These are phyloP conservation scores for Ooceraea biroi DNA, from an alignment of 1,140 invertebrate genomes.

Conservation along the genomic window DNA sequence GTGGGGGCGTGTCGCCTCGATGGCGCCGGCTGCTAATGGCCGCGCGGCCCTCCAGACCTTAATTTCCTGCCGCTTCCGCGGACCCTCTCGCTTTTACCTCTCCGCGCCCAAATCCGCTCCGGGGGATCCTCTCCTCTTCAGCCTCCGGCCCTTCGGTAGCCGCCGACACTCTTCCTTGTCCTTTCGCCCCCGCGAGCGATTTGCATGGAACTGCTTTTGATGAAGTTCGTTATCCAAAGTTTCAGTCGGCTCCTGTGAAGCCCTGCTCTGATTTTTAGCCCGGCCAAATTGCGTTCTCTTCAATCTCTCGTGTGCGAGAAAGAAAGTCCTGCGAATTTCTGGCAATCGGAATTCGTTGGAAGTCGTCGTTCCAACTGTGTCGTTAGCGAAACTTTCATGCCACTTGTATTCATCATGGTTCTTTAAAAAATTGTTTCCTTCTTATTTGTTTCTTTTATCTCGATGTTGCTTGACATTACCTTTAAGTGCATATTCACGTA, in stretches of 20 bases:
- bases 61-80: conserved; percentile 87
- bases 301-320: conserved; percentile 28
- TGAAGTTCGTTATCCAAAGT: conserved; percentile 66
- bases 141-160: conserved; percentile 75
- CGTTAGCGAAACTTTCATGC: conserved; percentile 6
- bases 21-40: conserved; percentile 87
- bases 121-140: conserved; percentile 59
- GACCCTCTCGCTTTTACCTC: conserved; percentile 84
- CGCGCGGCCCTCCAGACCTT: conserved; percentile 86
- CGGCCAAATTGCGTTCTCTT: conserved; percentile 43
- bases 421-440: background rate
- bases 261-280: conserved; percentile 47
- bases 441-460: background rate
- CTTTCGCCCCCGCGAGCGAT: conserved; percentile 72
- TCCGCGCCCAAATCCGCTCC: conserved; percentile 82
- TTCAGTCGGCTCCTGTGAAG: conserved; percentile 22
- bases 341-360: background rate
- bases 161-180: conserved; percentile 62
- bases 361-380: background rate
- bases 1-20: conserved; percentile 86
- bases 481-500: background rate
- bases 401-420: conserved; percentile 12
- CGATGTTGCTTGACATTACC: no score
- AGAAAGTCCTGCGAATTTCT: background rate
- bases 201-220: conserved; percentile 81